These are phyloP conservation scores for Pseudococcus viburni DNA, from an alignment of 2,888 invertebrate species.

Conservation along the genomic window DNA sequence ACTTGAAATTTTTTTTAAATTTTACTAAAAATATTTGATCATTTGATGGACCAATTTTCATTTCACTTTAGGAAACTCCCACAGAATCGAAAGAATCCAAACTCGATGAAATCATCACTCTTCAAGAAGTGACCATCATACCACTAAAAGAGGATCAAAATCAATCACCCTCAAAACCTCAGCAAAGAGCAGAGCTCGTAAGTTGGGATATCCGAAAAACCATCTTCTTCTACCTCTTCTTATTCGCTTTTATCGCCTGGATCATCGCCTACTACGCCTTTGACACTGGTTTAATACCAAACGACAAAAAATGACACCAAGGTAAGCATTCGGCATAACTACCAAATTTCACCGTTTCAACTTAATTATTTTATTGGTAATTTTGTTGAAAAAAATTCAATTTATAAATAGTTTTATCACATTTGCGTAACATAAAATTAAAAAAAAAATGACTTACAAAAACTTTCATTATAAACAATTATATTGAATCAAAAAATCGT, in stretches of 20 bases:
- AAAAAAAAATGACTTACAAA: conserved; percentile 42
- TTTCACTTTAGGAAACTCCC: background rate
- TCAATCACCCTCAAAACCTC: no score
- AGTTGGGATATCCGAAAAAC: conserved; percentile 5
- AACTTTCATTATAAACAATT: conserved; percentile 58
- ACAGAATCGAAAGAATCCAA: background rate
- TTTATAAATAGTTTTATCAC: conserved; percentile 33
- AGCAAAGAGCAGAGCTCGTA: background rate
- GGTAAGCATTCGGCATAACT: background rate
- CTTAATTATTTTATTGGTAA: background rate
- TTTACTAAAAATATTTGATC: background rate
- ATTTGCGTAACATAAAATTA: background rate
- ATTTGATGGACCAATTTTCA: no score
- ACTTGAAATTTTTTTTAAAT: no score
- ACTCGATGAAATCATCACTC: background rate
- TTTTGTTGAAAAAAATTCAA: conserved; percentile 16
- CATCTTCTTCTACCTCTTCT: conserved; percentile 23
- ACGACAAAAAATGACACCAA: conserved; percentile 1
- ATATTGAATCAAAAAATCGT: conserved; percentile 61
- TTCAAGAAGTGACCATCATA: conserved; percentile 16
- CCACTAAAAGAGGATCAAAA: background rate
- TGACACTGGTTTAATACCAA: conserved; percentile 17
- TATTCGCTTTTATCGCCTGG: conserved; percentile 37
- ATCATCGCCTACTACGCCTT: conserved; percentile 32
- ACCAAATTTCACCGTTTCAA: background rate